phyloP scores from a whole-genome alignment of 2,888 invertebrate genomes.

The Drosophila meridiana region DNA sequence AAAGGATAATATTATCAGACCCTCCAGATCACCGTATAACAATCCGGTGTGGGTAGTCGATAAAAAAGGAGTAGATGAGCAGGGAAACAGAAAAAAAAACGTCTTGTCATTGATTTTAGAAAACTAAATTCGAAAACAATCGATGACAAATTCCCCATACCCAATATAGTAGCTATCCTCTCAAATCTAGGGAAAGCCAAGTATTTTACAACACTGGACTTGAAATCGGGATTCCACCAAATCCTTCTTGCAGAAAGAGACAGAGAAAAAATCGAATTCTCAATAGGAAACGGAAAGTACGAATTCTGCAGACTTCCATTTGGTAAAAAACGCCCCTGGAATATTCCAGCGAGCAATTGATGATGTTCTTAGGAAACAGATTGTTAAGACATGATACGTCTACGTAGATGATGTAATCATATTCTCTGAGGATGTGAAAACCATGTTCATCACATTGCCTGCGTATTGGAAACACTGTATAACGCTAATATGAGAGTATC shows the following conservation, averaged over 20 bases:
- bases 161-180: conserved; percentile 80
- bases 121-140: conserved; percentile 47
- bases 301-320: conserved; percentile 2
- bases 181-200: conserved; percentile 69
- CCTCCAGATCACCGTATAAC: conserved; percentile 11
- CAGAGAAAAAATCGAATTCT: conserved; percentile 13
- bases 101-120: conserved; percentile 6
- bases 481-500: not conserved
- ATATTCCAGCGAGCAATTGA: conserved; percentile 26
- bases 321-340: conserved; percentile 12
- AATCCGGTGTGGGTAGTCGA: conserved; percentile 15
- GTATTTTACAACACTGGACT: conserved; percentile 78
- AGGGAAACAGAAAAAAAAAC: not conserved
- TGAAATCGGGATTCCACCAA: not conserved
- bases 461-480: not conserved
- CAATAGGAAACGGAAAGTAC: conserved; percentile 15
- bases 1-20: not conserved
- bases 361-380: conserved; percentile 14
- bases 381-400: conserved; percentile 14
- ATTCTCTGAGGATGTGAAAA: conserved; percentile 11
- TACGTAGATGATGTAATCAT: conserved; percentile 20
- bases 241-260: conserved; percentile 12
- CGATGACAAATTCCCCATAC: conserved; percentile 76
- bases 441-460: not conserved
- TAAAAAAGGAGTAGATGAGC: not conserved